Conservation (phyloP, 2,888 invertebrate species). For the Carabus problematicus region DNA sequence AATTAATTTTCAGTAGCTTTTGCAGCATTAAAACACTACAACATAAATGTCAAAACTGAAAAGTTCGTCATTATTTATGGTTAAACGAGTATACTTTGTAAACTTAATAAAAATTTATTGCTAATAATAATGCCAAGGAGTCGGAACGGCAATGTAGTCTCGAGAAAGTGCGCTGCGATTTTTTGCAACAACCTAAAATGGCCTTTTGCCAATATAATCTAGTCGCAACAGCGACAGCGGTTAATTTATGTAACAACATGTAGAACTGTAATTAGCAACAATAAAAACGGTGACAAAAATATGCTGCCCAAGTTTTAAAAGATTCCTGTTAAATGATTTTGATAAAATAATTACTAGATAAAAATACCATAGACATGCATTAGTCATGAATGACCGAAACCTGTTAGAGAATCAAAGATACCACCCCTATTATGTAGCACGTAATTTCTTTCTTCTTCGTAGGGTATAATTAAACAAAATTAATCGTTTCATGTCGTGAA, state of each 20-base stretch:
- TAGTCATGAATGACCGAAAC: no score
- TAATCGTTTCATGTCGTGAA: no score
- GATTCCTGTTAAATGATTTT: no score
- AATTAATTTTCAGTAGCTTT: constrained; percentile 11
- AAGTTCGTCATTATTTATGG: constrained; percentile 7
- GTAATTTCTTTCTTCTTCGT: no score
- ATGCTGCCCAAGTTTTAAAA: no score
- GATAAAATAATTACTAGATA: no score
- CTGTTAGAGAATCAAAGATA: no score
- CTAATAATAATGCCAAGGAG: constrained; percentile 4
- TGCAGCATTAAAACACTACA: constrained; percentile 17
- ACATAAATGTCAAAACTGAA: constrained; percentile 20
- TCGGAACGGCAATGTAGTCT: background rate
- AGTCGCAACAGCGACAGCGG: background rate
- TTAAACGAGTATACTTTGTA: constrained; percentile 3
- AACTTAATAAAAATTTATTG: constrained; percentile 17
- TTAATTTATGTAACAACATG: constrained; percentile 2
- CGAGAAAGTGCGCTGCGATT: background rate
- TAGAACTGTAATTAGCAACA: no score
- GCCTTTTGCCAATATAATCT: background rate
- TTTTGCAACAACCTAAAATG: background rate
- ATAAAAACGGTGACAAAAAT: no score
- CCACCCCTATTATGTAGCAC: no score
- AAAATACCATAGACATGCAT: no score
- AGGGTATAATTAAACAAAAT: no score